Conservation (phyloP, 1,140 invertebrate genomes). For the Aphelenchoides avenae region DNA sequence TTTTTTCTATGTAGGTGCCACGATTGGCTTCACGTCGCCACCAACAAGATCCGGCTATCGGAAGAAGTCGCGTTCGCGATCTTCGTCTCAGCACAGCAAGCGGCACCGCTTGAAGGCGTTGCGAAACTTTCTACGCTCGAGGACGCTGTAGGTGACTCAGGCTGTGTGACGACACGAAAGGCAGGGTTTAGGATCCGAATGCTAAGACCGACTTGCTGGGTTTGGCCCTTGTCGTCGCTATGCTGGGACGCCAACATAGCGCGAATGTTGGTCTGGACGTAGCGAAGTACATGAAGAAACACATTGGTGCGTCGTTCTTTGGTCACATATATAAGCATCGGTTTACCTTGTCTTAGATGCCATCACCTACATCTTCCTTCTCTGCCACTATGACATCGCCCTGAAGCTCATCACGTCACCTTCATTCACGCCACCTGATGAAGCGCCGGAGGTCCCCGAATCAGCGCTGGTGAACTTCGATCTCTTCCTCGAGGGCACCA, state of each 20-base stretch:
- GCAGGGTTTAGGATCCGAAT: slow-evolving; percentile 4
- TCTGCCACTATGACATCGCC: slow-evolving; percentile 15
- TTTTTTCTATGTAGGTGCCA: no score
- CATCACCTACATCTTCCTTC: slow-evolving; percentile 3
- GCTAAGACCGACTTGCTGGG: slow-evolving; percentile 13
- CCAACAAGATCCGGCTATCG: slow-evolving; percentile 2
- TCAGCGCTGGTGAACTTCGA: slow-evolving; percentile 16
- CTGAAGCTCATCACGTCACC: slow-evolving; percentile 2
- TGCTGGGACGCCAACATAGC: slow-evolving; percentile 2
- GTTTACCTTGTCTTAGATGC: not conserved
- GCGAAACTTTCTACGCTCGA: not conserved
- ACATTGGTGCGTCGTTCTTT: not conserved
- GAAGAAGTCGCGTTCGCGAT: slow-evolving; percentile 13
- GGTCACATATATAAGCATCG: not conserved
- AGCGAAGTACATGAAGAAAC: not conserved
- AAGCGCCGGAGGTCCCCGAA: slow-evolving; percentile 5
- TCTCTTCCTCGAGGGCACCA: slow-evolving; percentile 13
- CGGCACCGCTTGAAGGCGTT: slow-evolving; percentile 6
- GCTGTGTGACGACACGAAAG: not conserved
- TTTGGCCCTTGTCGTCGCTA: slow-evolving; percentile 10
- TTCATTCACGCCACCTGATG: slow-evolving; percentile 5
- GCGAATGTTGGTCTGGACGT: slow-evolving; percentile 3
- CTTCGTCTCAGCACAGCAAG: slow-evolving; percentile 1
- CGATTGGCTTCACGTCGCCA: slow-evolving; percentile 7
- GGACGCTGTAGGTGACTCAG: slow-evolving; percentile 9